Evolutionary conservation across 2,113 vertebrate species (phyloP).

Genomic region (Caretta caretta): DNA sequence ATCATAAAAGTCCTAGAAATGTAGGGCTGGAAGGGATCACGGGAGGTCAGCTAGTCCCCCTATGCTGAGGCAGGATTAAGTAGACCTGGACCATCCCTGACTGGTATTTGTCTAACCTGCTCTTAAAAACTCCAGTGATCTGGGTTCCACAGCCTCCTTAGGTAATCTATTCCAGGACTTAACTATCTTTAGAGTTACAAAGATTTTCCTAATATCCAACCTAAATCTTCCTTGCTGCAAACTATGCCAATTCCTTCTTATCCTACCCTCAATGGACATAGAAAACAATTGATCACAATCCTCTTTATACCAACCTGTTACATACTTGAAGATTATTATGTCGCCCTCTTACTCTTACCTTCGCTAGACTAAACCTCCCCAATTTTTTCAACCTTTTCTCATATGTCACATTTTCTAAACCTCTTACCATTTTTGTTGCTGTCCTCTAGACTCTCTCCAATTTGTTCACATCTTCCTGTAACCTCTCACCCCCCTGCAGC

Average conservation of each 20-base stretch:
- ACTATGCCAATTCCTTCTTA: neutral
- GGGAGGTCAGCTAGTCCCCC: too few relatives aligned
- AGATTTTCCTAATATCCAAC: too few relatives aligned
- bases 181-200: too few relatives aligned
- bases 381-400: neutral
- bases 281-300: neutral
- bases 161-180: too few relatives aligned
- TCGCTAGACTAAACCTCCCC: neutral
- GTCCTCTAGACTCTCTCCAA: neutral
- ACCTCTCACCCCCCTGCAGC: neutral
- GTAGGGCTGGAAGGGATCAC: too few relatives aligned
- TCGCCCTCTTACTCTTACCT: neutral
- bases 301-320: neutral
- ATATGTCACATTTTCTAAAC: neutral
- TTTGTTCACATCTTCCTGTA: neutral
- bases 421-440: neutral
- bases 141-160: too few relatives aligned
- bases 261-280: neutral
- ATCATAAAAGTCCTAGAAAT: too few relatives aligned
- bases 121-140: too few relatives aligned
- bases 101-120: too few relatives aligned
- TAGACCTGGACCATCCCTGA: too few relatives aligned
- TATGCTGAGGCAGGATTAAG: too few relatives aligned
- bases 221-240: too few relatives aligned
- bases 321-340: neutral